A percentile compares a stretch with the other conserved stretches of the same genome.
Evolutionary conservation across 2,797 vertebrate genomes (phyloP).

Genomic region (Pangasius larnaudii): DNA sequence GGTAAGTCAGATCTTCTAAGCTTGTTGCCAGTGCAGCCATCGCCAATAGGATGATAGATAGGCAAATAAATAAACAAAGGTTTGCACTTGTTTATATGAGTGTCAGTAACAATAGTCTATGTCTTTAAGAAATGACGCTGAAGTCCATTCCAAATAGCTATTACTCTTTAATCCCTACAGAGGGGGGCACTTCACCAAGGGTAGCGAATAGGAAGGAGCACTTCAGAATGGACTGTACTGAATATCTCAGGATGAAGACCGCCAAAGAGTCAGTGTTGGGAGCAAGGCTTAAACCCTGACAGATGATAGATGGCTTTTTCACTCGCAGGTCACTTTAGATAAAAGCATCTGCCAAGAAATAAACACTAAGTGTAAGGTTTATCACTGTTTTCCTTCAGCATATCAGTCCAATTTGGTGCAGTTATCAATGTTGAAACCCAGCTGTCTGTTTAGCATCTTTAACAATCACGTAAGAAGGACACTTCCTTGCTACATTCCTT

Average conservation of each 20-base stretch:
- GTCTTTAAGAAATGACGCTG: neutral
- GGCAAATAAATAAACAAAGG: neutral
- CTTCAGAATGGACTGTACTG: neutral
- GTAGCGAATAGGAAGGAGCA: neutral
- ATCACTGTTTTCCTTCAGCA: neutral
- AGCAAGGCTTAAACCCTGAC: conserved; percentile 16
- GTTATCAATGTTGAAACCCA: conserved; percentile 38
- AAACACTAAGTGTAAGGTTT: conserved; percentile 11
- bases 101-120: neutral
- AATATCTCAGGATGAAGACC: conserved; percentile 13
- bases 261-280: neutral
- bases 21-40: neutral
- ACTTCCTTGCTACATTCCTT: conserved; percentile 37
- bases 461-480: conserved; percentile 32
- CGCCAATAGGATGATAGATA: neutral
- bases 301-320: conserved; percentile 18
- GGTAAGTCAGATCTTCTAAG: neutral
- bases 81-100: neutral
- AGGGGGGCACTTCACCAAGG: neutral
- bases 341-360: neutral
- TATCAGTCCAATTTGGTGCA: neutral
- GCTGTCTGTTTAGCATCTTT: conserved; percentile 42
- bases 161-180: neutral
- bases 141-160: conserved; percentile 1
- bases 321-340: conserved; percentile 14